Evolutionary conservation across 1,140 invertebrate species (phyloP).

Genomic region (Gonioctena quinquepunctata): DNA sequence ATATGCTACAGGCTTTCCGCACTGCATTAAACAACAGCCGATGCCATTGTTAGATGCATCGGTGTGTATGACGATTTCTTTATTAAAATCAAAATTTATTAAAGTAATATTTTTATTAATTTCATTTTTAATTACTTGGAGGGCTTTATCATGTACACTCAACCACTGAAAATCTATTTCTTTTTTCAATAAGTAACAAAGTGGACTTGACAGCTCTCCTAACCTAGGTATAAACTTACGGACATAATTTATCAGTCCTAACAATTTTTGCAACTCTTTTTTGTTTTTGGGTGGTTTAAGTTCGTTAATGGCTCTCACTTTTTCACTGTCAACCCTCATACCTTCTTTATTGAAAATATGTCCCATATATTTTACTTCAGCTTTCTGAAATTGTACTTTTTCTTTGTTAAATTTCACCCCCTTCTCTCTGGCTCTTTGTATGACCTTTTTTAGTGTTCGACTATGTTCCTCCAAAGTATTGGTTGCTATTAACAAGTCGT

Average conservation of each 20-base stretch:
- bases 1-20: too few relatives aligned
- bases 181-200: constrained; percentile 17
- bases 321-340: constrained; percentile 19
- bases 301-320: constrained; percentile 23
- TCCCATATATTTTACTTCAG: constrained; percentile 25
- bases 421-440: constrained; percentile 17
- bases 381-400: constrained; percentile 30
- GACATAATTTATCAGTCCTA: constrained; percentile 33
- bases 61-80: too few relatives aligned
- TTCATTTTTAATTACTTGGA: too few relatives aligned
- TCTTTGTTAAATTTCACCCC: constrained; percentile 28
- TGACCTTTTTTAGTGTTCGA: constrained; percentile 18
- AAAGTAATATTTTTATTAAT: too few relatives aligned
- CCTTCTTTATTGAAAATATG: constrained; percentile 27
- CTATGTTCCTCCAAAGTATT: constrained; percentile 26
- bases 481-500: constrained; percentile 28
- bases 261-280: constrained; percentile 29
- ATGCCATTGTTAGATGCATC: too few relatives aligned
- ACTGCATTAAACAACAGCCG: too few relatives aligned
- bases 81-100: too few relatives aligned
- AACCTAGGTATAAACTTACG: constrained; percentile 26
- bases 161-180: constrained; percentile 16
- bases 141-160: too few relatives aligned
- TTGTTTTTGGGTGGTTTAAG: constrained; percentile 28
- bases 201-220: constrained; percentile 15